Conservation (phyloP, 2,888 invertebrate genomes). For the Athrips mouffetella region DNA sequence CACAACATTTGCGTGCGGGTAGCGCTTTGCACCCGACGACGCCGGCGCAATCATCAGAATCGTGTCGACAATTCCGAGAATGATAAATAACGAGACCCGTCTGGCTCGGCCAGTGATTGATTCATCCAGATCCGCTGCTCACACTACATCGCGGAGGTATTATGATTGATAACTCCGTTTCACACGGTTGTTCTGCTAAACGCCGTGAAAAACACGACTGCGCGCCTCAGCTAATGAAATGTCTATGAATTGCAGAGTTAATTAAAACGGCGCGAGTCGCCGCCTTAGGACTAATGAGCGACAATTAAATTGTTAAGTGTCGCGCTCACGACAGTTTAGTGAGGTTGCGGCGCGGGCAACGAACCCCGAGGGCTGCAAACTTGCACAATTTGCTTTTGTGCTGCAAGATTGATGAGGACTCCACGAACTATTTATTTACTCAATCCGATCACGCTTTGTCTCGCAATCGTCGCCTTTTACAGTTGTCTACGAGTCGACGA, state of each 20-base stretch:
- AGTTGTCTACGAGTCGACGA: slow-evolving; percentile 51
- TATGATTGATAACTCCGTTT: slow-evolving; percentile 57
- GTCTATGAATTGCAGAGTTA: slow-evolving; percentile 60
- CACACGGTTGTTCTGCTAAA: slow-evolving; percentile 32
- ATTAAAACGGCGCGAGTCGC: slow-evolving; percentile 58
- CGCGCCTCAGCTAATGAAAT: slow-evolving; percentile 49
- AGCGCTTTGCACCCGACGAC: no score
- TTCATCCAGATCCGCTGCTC: slow-evolving; percentile 53
- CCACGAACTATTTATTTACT: slow-evolving; percentile 70
- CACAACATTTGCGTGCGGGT: slow-evolving; percentile 49
- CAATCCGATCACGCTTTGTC: slow-evolving; percentile 72
- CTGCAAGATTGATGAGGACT: slow-evolving; percentile 70
- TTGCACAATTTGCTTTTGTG: slow-evolving; percentile 67
- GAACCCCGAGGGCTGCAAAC: slow-evolving; percentile 56
- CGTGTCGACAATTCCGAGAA: slow-evolving; percentile 47
- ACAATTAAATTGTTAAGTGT: slow-evolving; percentile 73
- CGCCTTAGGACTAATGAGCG: slow-evolving; percentile 68
- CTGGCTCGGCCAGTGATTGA: slow-evolving; percentile 61
- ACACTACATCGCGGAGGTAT: slow-evolving; percentile 35
- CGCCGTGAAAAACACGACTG: slow-evolving; percentile 29
- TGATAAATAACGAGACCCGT: slow-evolving; percentile 59
- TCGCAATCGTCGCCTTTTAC: slow-evolving; percentile 66
- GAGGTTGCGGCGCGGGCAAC: slow-evolving; percentile 66
- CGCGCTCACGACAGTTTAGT: slow-evolving; percentile 65
- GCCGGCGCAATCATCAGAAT: slow-evolving; percentile 46